phyloP scores from a whole-genome alignment of 2,888 invertebrate species.

The Helleia helle region DNA sequence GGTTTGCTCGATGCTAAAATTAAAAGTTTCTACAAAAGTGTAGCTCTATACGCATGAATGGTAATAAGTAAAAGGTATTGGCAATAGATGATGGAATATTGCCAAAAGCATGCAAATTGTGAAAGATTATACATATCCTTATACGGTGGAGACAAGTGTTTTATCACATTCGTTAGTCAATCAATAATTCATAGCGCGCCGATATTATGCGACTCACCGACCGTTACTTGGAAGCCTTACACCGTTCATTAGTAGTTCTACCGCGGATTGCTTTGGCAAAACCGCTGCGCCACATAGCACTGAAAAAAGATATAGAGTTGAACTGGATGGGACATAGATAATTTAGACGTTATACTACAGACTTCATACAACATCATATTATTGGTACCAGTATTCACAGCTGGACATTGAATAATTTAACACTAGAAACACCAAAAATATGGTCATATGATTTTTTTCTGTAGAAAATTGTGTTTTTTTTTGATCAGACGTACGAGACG shows the following conservation, averaged over 20 bases:
- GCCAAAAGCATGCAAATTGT: constrained; percentile 34
- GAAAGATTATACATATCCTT: constrained; percentile 44
- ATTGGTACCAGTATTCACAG: too few species aligned
- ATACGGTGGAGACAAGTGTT: constrained; percentile 59
- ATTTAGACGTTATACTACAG: too few species aligned
- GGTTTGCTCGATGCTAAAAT: too few species aligned
- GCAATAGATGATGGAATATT: constrained; percentile 26
- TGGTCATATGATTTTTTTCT: too few species aligned
- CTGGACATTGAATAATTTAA: too few species aligned
- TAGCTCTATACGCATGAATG: too few species aligned
- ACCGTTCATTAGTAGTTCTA: constrained; percentile 66
- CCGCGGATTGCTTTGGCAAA: constrained; percentile 68
- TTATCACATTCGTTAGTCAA: constrained; percentile 58
- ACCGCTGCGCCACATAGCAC: constrained; percentile 64
- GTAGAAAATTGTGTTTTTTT: too few species aligned
- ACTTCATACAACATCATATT: too few species aligned
- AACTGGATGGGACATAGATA: too few species aligned
- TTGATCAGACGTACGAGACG: too few species aligned
- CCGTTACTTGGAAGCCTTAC: constrained; percentile 70
- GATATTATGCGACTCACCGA: constrained; percentile 60
- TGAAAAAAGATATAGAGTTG: constrained; percentile 30
- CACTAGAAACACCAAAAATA: too few species aligned
- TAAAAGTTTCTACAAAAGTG: too few species aligned
- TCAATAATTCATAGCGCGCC: constrained; percentile 65
- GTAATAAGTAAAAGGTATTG: constrained; percentile 21